Conservation (phyloP, 2,797 vertebrate species). For the Anas acuta region DNA sequence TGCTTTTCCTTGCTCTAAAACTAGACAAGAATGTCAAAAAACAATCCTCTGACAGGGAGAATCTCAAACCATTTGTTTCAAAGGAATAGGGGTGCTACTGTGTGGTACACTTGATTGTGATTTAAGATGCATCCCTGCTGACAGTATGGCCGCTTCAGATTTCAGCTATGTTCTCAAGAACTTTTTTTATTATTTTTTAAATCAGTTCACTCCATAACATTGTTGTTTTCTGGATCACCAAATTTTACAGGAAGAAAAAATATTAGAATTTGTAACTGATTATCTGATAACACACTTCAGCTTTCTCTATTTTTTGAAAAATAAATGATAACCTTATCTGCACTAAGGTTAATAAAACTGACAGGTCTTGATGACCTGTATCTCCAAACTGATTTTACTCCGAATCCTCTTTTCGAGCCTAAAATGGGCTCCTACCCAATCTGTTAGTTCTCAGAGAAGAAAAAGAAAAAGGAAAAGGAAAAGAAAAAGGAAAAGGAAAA, state of each 20-base stretch:
- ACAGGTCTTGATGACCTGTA: neutral
- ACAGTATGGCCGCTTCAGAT: neutral
- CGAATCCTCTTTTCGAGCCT: neutral
- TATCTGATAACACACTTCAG: neutral
- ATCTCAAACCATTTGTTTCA: neutral
- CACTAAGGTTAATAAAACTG: neutral
- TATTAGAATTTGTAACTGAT: neutral
- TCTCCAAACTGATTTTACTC: neutral
- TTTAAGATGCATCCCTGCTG: neutral
- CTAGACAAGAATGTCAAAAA: neutral
- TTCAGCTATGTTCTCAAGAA: neutral
- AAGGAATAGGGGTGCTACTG: neutral
- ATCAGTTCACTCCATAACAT: neutral
- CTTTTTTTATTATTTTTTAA: neutral
- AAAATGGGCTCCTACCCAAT: neutral
- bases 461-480: too few species aligned
- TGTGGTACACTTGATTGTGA: neutral
- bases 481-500: too few species aligned
- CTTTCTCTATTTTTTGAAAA: neutral
- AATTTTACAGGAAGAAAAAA: neutral
- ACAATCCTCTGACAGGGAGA: neutral
- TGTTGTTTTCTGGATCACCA: neutral
- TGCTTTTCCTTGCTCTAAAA: neutral
- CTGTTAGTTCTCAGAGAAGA: neutral
- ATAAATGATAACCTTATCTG: neutral